Evolutionary conservation across 1,140 invertebrate species (phyloP).

Genomic region (Zaprionus africanus): DNA sequence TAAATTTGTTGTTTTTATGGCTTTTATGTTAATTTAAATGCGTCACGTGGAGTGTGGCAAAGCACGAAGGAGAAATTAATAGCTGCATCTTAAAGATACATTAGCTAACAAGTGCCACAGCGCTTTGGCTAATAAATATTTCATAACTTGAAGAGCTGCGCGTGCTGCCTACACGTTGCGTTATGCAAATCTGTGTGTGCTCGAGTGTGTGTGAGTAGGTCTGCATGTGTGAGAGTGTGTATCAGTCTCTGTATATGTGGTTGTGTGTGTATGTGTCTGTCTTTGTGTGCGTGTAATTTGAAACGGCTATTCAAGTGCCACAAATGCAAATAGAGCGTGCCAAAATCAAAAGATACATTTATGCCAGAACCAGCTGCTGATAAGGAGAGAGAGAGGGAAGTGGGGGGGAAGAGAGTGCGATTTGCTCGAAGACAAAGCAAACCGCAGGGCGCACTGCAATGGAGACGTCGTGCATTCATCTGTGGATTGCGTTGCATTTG

Average conservation of each 20-base stretch:
- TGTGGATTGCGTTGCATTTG: slow-evolving; percentile 46
- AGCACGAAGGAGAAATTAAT: slow-evolving; percentile 57
- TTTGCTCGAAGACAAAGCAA: not conserved
- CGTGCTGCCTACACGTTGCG: slow-evolving; percentile 14
- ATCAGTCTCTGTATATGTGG: no score
- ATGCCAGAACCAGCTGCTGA: not conserved
- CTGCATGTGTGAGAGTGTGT: not conserved
- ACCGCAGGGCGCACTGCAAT: slow-evolving; percentile 27
- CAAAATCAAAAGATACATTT: slow-evolving; percentile 56
- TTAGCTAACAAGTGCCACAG: slow-evolving; percentile 37
- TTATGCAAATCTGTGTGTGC: slow-evolving; percentile 22
- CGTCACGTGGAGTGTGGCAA: slow-evolving; percentile 25
- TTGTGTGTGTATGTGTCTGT: not conserved
- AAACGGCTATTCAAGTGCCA: slow-evolving; percentile 37
- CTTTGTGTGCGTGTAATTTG: slow-evolving; percentile 17
- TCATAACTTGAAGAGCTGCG: slow-evolving; percentile 25
- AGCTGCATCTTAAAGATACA: slow-evolving; percentile 44
- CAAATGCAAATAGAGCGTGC: slow-evolving; percentile 46
- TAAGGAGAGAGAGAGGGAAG: not conserved
- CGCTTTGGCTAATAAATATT: slow-evolving; percentile 56
- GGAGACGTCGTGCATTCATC: slow-evolving; percentile 23
- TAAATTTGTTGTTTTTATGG: slow-evolving; percentile 61
- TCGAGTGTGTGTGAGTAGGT: not conserved
- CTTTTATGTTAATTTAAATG: slow-evolving; percentile 78
- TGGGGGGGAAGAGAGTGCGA: not conserved